These are phyloP conservation scores for Drosophila persimilis DNA, from an alignment of 1,140 invertebrate species.

Conservation along the genomic window DNA sequence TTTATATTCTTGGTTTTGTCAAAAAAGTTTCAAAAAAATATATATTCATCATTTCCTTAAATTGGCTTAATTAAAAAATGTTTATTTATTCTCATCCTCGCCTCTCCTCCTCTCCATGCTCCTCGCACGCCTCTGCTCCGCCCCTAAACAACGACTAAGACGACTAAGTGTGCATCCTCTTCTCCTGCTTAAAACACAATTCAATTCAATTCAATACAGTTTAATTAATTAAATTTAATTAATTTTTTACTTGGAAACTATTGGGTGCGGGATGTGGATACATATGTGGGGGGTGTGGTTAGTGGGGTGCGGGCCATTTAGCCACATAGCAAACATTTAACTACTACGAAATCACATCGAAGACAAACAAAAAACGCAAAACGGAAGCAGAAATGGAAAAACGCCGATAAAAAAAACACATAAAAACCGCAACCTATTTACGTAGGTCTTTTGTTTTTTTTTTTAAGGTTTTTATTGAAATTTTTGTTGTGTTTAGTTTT, in stretches of 20 bases:
- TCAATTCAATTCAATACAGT: constrained; percentile 42
- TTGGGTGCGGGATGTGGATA: constrained; percentile 24
- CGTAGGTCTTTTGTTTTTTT: constrained; percentile 10
- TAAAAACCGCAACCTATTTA: constrained; percentile 30
- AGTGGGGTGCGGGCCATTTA: constrained; percentile 39
- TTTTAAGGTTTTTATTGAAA: constrained; percentile 40
- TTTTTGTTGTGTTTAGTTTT: constrained; percentile 60
- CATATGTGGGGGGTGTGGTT: background rate
- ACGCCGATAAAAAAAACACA: constrained; percentile 23
- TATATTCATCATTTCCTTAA: constrained; percentile 77
- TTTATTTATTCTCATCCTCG: constrained; percentile 50
- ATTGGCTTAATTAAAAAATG: constrained; percentile 77
- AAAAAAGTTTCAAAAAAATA: constrained; percentile 82
- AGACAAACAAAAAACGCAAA: constrained; percentile 31
- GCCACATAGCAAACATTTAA: constrained; percentile 47
- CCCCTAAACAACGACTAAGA: constrained; percentile 50
- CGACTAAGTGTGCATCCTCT: constrained; percentile 45
- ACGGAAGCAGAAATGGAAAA: constrained; percentile 15
- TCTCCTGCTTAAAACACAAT: constrained; percentile 56
- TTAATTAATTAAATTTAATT: constrained; percentile 42
- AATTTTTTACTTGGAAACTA: constrained; percentile 47
- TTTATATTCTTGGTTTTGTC: constrained; percentile 62
- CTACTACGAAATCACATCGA: constrained; percentile 58
- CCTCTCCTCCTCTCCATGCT: constrained; percentile 19
- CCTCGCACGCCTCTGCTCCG: constrained; percentile 21